Evolutionary conservation across 2,797 vertebrate species (phyloP).

Genomic region (Micromesistius poutassou): DNA sequence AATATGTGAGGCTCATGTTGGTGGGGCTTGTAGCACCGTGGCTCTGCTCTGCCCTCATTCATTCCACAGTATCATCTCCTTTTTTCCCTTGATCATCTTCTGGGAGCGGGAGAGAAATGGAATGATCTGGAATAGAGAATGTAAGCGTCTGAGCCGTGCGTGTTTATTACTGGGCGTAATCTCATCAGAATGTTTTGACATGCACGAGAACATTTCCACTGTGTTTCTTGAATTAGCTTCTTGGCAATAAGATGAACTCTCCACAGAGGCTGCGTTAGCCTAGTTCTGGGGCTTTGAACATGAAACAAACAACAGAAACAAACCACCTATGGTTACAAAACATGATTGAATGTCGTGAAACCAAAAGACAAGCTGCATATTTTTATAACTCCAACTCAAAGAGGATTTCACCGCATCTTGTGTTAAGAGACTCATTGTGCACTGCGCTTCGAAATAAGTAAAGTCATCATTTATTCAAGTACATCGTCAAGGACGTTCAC

Average conservation of each 20-base stretch:
- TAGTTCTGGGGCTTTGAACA: conserved; percentile 3
- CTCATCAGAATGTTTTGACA: conserved; percentile 1
- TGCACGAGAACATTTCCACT: conserved; percentile 1
- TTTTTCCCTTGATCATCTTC: not conserved
- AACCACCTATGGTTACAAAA: not conserved
- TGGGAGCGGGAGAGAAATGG: not conserved
- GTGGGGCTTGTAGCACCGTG: not conserved
- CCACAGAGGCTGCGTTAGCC: not conserved
- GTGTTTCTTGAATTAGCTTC: conserved; percentile 2
- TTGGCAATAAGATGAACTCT: not conserved
- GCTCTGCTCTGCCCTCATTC: not conserved
- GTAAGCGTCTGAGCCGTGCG: not conserved
- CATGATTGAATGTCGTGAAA: not conserved
- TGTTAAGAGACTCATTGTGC: not conserved
- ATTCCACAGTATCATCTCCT: not conserved
- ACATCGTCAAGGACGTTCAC: not conserved
- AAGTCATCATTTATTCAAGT: not conserved
- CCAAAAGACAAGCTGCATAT: not conserved
- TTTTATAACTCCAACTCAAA: not conserved
- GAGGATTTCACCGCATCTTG: not conserved
- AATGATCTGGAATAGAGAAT: not conserved
- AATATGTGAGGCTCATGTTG: not conserved
- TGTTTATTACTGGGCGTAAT: not conserved
- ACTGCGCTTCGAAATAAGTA: not conserved
- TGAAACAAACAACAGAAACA: not conserved